These are phyloP conservation scores for Plotosus lineatus DNA, from an alignment of 2,113 vertebrate genomes.

Conservation along the genomic window DNA sequence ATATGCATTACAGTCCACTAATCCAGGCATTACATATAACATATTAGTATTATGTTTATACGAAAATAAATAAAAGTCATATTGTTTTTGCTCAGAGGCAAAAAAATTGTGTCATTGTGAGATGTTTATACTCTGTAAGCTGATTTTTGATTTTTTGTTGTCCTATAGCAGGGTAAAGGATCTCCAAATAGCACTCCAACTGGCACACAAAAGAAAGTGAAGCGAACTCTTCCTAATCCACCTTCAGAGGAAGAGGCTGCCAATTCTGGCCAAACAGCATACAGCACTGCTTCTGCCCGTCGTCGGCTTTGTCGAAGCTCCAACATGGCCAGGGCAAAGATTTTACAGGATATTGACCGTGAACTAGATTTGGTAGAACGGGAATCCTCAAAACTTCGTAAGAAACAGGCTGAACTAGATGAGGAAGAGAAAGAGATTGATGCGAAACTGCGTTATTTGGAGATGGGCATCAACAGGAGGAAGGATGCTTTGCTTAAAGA, in stretches of 20 bases:
- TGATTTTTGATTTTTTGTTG: conserved; percentile 21
- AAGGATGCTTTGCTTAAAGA: conserved; percentile 94
- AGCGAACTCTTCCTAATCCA: conserved; percentile 94
- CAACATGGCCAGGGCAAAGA: conserved; percentile 97
- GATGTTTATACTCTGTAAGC: neutral
- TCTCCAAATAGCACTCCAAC: conserved; percentile 79
- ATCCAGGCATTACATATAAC: neutral
- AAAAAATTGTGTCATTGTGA: neutral
- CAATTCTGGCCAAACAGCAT: conserved; percentile 76
- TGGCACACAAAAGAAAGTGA: conserved; percentile 94
- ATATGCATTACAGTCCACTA: neutral
- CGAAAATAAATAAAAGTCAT: neutral
- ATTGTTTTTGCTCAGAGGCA: neutral
- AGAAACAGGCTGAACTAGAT: conserved; percentile 96
- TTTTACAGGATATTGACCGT: conserved; percentile 97
- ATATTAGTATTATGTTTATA: neutral
- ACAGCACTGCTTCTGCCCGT: conserved; percentile 83
- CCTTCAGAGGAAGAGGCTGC: conserved; percentile 87
- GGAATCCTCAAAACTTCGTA: conserved; percentile 96
- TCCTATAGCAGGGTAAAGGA: conserved; percentile 77
- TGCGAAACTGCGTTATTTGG: conserved; percentile 92
- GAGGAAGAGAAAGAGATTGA: conserved; percentile 99
- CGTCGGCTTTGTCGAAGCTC: conserved; percentile 91
- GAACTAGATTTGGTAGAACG: conserved; percentile 94
- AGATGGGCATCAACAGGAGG: conserved; percentile 97